phyloP scores from a whole-genome alignment of 2,888 invertebrate species.

The Athalia circularis region DNA sequence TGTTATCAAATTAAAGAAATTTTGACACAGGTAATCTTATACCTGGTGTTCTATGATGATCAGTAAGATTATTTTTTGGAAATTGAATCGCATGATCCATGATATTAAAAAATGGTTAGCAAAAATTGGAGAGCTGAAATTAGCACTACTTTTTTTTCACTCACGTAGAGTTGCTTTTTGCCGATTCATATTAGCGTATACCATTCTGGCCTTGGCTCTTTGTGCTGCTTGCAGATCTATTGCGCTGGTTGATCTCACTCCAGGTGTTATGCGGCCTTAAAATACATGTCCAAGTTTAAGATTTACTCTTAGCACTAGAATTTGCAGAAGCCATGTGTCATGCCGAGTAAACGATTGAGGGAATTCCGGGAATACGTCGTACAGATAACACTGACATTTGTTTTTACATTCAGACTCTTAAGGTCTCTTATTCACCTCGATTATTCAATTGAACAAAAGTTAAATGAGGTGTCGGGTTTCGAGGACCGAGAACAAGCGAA shows the following conservation, averaged over 20 bases:
- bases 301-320: not conserved
- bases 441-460: not conserved
- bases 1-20: not conserved
- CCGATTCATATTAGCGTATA: conserved; percentile 88
- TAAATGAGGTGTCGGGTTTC: not conserved
- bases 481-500: not conserved
- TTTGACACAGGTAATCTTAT: conserved; percentile 17
- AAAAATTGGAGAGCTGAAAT: conserved; percentile 21
- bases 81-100: conserved; percentile 52
- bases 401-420: conserved; percentile 13
- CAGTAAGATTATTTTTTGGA: conserved; percentile 61
- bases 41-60: conserved; percentile 62
- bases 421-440: conserved; percentile 30
- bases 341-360: conserved; percentile 16
- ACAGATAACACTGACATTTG: conserved; percentile 19
- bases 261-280: conserved; percentile 64
- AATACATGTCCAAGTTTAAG: not conserved
- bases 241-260: conserved; percentile 89
- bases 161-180: conserved; percentile 87
- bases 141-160: conserved; percentile 70
- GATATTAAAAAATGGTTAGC: conserved; percentile 55
- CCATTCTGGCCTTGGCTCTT: conserved; percentile 88
- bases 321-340: not conserved
- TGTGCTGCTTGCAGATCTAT: conserved; percentile 95
- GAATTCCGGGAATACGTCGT: not conserved